These are phyloP conservation scores for Seira ritae DNA, from an alignment of 2,888 invertebrate genomes.

Conservation along the genomic window DNA sequence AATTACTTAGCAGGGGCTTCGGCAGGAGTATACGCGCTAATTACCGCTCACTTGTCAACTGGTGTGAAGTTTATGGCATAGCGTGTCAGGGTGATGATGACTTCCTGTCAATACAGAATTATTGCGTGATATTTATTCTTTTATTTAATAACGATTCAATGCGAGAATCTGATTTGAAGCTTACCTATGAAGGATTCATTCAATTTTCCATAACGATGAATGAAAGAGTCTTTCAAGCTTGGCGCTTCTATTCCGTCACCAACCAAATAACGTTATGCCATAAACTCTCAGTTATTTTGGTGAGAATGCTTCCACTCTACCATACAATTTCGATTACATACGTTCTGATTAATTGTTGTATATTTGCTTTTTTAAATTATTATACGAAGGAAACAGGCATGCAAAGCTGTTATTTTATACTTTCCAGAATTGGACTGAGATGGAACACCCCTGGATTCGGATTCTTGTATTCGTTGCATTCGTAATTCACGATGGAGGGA, in stretches of 20 bases:
- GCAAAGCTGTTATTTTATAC: neutral
- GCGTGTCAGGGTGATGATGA: neutral
- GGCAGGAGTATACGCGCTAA: conserved; percentile 95
- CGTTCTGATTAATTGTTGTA: too few species aligned
- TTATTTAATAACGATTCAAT: too few species aligned
- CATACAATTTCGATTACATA: too few species aligned
- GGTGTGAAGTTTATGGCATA: conserved; percentile 76
- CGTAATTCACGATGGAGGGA: conserved; percentile 89
- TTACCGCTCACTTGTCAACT: conserved; percentile 94
- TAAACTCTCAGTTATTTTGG: conserved; percentile 84
- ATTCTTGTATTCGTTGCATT: conserved; percentile 84
- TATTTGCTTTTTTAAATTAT: too few species aligned
- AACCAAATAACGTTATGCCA: neutral
- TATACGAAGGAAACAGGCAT: too few species aligned
- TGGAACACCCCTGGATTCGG: conserved; percentile 88
- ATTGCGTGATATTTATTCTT: too few species aligned
- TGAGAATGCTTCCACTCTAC: conserved; percentile 75
- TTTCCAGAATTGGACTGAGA: conserved; percentile 96
- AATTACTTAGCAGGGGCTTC: conserved; percentile 90
- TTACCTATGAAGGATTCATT: too few species aligned
- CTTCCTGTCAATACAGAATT: too few species aligned
- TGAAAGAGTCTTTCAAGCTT: too few species aligned
- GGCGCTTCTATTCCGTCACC: too few species aligned
- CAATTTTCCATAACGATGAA: too few species aligned
- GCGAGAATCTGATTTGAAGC: too few species aligned